Percentiles rank a stretch among this genome's conserved stretches.
Conservation (phyloP, 2,797 vertebrate species). For the Peromyscus attwateri region DNA sequence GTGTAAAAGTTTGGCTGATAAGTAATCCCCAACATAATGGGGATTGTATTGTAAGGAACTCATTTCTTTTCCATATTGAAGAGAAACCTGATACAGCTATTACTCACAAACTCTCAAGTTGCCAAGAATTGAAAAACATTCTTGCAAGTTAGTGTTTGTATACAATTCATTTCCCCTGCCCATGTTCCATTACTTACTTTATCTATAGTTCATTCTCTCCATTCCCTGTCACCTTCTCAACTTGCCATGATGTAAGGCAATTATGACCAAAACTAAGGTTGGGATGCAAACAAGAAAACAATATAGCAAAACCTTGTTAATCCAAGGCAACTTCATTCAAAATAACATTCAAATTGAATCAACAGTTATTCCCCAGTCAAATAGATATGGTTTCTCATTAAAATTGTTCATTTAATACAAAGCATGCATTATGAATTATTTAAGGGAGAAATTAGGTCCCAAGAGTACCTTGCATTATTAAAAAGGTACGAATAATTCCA, state of each 20-base stretch:
- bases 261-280: slow-evolving; percentile 44
- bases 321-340: slow-evolving; percentile 67
- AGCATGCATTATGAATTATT: slow-evolving; percentile 83
- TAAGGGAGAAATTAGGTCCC: slow-evolving; percentile 80
- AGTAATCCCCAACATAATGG: neutral
- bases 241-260: slow-evolving; percentile 48
- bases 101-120: neutral
- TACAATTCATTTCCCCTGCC: neutral
- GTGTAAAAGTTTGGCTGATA: neutral
- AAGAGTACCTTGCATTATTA: slow-evolving; percentile 77
- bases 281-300: slow-evolving; percentile 59
- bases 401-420: slow-evolving; percentile 83
- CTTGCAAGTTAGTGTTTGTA: neutral
- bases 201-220: slow-evolving; percentile 23
- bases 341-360: slow-evolving; percentile 80
- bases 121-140: neutral
- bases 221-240: slow-evolving; percentile 59
- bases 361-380: slow-evolving; percentile 79
- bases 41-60: neutral
- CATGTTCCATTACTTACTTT: neutral
- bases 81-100: neutral
- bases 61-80: neutral
- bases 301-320: slow-evolving; percentile 68
- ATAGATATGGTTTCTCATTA: slow-evolving; percentile 82
- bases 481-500: slow-evolving; percentile 74